Conservation (phyloP, 2,888 invertebrate species). For the Drosophila pegasa region DNA sequence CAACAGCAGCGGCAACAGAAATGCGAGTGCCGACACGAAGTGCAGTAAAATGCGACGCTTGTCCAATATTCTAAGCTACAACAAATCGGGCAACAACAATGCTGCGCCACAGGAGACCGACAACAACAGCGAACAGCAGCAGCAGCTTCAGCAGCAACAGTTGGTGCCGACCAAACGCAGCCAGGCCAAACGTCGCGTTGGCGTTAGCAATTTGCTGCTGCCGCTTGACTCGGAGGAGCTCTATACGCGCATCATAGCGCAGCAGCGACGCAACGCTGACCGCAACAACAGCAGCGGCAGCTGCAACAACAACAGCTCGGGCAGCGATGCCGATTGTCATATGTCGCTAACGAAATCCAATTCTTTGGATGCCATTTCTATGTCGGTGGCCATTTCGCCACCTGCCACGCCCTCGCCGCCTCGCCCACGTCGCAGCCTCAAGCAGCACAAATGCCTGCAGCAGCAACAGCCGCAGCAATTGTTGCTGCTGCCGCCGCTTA, state of each 20-base stretch:
- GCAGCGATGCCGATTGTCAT: slow-evolving; percentile 49
- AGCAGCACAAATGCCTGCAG: slow-evolving; percentile 75
- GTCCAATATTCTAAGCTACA: slow-evolving; percentile 84
- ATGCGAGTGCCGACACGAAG: slow-evolving; percentile 43
- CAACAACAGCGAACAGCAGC: slow-evolving; percentile 14
- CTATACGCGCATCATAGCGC: slow-evolving; percentile 83
- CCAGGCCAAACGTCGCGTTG: slow-evolving; percentile 72
- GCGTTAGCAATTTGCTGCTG: slow-evolving; percentile 76
- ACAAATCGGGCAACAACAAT: slow-evolving; percentile 37
- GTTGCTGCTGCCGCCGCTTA: slow-evolving; percentile 49
- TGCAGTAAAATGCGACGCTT: slow-evolving; percentile 83
- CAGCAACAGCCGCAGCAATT: slow-evolving; percentile 14
- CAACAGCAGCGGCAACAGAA: slow-evolving; percentile 50
- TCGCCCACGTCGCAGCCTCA: slow-evolving; percentile 75
- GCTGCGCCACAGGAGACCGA: slow-evolving; percentile 27
- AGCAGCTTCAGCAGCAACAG: slow-evolving; percentile 16
- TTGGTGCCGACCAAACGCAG: slow-evolving; percentile 51
- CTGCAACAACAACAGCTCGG: slow-evolving; percentile 20
- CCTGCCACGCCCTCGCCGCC: slow-evolving; percentile 80
- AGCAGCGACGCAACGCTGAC: slow-evolving; percentile 60
- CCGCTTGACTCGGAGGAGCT: slow-evolving; percentile 84
- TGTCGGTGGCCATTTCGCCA: slow-evolving; percentile 81
- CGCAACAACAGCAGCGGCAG: slow-evolving; percentile 13
- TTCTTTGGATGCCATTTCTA: slow-evolving; percentile 83
- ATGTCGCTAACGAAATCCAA: slow-evolving; percentile 82